phyloP scores from a whole-genome alignment of 1,140 invertebrate species.

The Sitodiplosis mosellana region DNA sequence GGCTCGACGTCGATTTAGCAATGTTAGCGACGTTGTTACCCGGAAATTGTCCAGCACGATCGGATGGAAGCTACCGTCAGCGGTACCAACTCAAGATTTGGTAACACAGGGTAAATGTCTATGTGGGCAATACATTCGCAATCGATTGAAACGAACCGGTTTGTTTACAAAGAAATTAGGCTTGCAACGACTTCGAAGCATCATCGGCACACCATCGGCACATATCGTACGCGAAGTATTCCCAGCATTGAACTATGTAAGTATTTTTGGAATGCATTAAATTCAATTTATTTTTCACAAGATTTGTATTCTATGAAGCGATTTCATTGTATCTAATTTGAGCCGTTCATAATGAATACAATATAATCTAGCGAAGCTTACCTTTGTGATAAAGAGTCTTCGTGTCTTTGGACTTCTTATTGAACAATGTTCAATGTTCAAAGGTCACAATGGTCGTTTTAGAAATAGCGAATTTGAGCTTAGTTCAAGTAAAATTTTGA shows the following conservation, averaged over 20 bases:
- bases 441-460: too few relatives aligned
- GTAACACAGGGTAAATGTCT: constrained; percentile 38
- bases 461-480: too few relatives aligned
- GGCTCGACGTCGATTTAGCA: constrained; percentile 39
- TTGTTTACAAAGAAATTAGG: constrained; percentile 49
- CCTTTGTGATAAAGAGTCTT: too few relatives aligned
- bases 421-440: too few relatives aligned
- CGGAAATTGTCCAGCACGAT: constrained; percentile 50
- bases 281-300: too few relatives aligned
- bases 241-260: constrained; percentile 27
- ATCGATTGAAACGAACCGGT: constrained; percentile 40
- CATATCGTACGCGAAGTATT: constrained; percentile 36
- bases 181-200: constrained; percentile 40
- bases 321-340: too few relatives aligned
- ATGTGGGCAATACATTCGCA: constrained; percentile 44
- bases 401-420: too few relatives aligned
- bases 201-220: constrained; percentile 29
- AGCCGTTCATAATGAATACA: too few relatives aligned
- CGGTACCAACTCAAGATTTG: constrained; percentile 32
- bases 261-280: constrained; percentile 2
- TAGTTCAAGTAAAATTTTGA: too few relatives aligned
- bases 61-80: constrained; percentile 36
- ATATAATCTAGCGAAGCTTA: too few relatives aligned
- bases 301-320: too few relatives aligned
- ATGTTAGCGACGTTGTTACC: constrained; percentile 47